These are phyloP conservation scores for Bombus affinis DNA, from an alignment of 1,140 invertebrate genomes.

Conservation along the genomic window DNA sequence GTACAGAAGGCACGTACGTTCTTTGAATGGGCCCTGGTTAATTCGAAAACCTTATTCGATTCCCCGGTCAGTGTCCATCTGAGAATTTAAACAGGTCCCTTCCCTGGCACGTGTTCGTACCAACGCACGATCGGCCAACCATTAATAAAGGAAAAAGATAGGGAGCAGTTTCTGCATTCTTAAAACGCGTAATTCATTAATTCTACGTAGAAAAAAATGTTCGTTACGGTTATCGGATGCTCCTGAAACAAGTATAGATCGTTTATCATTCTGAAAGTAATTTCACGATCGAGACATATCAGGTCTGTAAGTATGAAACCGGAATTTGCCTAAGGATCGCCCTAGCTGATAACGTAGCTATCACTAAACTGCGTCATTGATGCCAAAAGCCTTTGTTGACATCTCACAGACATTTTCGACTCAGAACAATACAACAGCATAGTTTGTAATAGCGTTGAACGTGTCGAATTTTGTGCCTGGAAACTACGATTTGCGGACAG, in stretches of 20 bases:
- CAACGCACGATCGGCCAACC: background rate
- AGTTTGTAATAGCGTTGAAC: no score
- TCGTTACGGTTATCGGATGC: no score
- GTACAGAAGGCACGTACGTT: slow-evolving; percentile 61
- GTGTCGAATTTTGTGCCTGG: no score
- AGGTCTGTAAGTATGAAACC: no score
- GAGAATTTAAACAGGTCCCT: slow-evolving; percentile 8
- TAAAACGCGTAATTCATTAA: background rate
- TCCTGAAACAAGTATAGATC: background rate
- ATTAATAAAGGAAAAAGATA: background rate
- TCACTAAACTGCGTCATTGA: no score
- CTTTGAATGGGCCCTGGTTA: slow-evolving; percentile 54
- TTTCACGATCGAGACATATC: background rate
- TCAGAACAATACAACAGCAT: no score
- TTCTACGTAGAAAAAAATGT: no score
- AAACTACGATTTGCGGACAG: no score
- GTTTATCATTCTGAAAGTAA: background rate
- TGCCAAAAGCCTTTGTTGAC: no score
- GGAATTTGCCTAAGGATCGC: no score
- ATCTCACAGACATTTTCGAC: no score
- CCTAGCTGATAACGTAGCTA: no score
- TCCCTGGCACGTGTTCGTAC: background rate
- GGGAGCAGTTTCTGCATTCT: background rate
- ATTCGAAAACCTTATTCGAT: slow-evolving; percentile 65
- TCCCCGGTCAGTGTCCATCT: slow-evolving; percentile 47